phyloP scores from a whole-genome alignment of 2,797 vertebrate genomes.

The Ctenochaetus hawaiiensis region DNA sequence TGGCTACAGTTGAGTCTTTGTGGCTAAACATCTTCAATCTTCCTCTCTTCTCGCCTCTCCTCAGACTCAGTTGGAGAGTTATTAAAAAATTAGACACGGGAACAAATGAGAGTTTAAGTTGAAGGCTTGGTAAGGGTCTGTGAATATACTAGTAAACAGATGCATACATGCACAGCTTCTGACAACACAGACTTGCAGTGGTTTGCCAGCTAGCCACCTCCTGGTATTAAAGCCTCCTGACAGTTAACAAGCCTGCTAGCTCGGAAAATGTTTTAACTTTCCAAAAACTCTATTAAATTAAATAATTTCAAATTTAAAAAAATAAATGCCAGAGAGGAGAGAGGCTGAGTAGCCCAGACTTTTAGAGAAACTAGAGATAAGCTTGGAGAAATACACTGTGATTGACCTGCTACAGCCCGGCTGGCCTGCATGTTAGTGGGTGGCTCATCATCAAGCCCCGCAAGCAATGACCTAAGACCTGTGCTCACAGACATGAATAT shows the following conservation, averaged over 20 bases:
- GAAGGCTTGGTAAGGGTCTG: neutral
- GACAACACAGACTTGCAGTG: too few species aligned
- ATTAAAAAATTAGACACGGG: conserved; percentile 37
- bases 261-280: neutral
- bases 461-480: neutral
- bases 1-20: conserved; percentile 50
- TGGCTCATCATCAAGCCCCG: neutral
- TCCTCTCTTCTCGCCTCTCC: neutral
- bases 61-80: conserved; percentile 19
- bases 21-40: conserved; percentile 12
- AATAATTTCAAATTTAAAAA: too few species aligned
- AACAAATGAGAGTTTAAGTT: conserved; percentile 32
- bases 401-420: neutral
- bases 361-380: neutral
- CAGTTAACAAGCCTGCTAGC: neutral
- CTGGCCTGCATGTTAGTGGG: neutral
- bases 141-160: too few species aligned
- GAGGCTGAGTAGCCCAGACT: too few species aligned
- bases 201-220: too few species aligned
- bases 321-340: too few species aligned
- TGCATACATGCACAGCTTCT: too few species aligned
- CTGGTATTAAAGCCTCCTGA: neutral
- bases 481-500: neutral
- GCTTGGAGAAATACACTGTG: neutral
- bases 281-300: too few species aligned